Conservation (phyloP, 2,888 invertebrate genomes). For the Megaustenia siamemsis region DNA sequence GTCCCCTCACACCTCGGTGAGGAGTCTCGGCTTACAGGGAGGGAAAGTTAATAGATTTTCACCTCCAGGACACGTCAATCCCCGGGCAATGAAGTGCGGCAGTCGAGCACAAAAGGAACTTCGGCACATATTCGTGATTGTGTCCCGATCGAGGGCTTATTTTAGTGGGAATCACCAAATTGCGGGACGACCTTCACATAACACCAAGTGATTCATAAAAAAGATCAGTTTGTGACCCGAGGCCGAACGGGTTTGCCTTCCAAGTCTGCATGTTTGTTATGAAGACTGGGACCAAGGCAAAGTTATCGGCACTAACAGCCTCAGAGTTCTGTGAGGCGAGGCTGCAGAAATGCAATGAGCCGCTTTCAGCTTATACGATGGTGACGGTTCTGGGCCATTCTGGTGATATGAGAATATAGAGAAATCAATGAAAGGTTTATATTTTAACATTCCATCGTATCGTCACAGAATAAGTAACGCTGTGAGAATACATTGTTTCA, state of each 20-base stretch:
- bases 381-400: no score
- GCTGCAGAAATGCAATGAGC: no score
- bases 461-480: no score
- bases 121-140: neutral
- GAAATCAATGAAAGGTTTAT: no score
- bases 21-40: neutral
- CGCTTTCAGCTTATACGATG: no score
- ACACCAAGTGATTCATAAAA: neutral
- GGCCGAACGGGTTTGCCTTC: neutral
- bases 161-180: neutral
- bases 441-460: no score
- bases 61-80: conserved; percentile 4
- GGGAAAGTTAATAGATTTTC: conserved; percentile 24
- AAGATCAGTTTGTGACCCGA: neutral
- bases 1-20: neutral
- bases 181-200: neutral
- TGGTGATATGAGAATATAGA: no score
- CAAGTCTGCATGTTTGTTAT: neutral
- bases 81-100: neutral
- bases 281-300: neutral
- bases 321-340: no score
- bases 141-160: neutral
- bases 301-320: no score
- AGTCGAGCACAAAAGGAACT: neutral
- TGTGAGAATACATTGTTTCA: no score